Evolutionary conservation across 2,113 vertebrate genomes (phyloP).

Genomic region (Camelus dromedarius): DNA sequence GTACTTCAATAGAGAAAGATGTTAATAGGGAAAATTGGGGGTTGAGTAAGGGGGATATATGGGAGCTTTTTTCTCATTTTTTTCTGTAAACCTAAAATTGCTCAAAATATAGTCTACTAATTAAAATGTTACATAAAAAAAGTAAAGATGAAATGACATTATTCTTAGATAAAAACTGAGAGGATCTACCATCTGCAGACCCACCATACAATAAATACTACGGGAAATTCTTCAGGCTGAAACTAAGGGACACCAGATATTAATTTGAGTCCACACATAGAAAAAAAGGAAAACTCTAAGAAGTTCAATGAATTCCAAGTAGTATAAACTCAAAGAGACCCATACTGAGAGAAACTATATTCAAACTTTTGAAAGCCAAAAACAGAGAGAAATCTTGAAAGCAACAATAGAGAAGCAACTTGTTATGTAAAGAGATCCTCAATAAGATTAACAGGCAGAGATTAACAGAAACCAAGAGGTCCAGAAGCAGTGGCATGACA

Average conservation of each 20-base stretch:
- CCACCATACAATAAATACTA: not conserved
- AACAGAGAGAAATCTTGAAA: slow-evolving; percentile 15
- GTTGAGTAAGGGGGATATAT: not conserved
- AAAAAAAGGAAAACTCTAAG: slow-evolving; percentile 1
- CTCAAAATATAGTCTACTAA: not conserved
- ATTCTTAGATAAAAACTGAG: slow-evolving; percentile 19
- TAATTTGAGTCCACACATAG: not conserved
- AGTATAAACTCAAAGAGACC: slow-evolving; percentile 6
- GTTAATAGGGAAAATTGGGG: not conserved
- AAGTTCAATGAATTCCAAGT: not conserved
- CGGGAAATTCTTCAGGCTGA: not conserved
- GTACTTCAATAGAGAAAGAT: not conserved
- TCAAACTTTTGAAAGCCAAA: not conserved
- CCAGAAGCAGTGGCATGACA: not conserved
- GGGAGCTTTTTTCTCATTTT: not conserved
- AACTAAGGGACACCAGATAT: not conserved
- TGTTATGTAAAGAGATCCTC: not conserved
- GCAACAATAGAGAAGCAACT: not conserved
- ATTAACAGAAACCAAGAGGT: not conserved
- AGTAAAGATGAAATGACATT: not conserved
- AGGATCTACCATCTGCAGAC: not conserved
- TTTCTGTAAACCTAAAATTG: slow-evolving; percentile 31
- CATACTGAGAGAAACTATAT: not conserved
- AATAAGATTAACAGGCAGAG: not conserved
- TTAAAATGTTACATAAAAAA: not conserved